Evolutionary conservation across 2,113 vertebrate genomes (phyloP).

Genomic region (Megaleporinus macrocephalus): DNA sequence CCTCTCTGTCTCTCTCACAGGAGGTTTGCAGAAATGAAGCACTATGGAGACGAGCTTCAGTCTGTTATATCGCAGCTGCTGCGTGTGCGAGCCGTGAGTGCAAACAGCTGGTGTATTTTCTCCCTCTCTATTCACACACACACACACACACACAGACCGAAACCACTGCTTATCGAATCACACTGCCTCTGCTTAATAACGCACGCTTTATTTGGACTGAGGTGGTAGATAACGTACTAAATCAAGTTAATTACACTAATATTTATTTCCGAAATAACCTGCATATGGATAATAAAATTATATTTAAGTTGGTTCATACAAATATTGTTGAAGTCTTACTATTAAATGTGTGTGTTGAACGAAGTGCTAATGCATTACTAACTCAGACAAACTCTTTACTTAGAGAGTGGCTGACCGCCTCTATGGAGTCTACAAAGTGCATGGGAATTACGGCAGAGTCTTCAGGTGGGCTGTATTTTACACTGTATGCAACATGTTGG

Average conservation of each 20-base stretch:
- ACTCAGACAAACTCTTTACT: slow-evolving; percentile 51
- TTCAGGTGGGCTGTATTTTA: slow-evolving; percentile 83
- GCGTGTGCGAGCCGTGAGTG: slow-evolving; percentile 88
- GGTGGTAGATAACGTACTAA: background rate
- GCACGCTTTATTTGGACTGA: background rate
- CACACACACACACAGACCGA: slow-evolving; percentile 24
- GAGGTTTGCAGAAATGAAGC: slow-evolving; percentile 86
- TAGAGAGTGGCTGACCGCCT: slow-evolving; percentile 94
- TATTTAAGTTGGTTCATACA: background rate
- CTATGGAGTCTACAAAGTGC: slow-evolving; percentile 96
- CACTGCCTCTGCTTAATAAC: background rate
- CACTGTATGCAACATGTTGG: background rate
- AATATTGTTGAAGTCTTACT: background rate
- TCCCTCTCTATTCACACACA: slow-evolving; percentile 54
- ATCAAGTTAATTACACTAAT: background rate
- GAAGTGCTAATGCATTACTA: background rate
- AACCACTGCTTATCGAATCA: background rate
- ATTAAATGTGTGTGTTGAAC: background rate
- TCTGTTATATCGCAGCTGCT: slow-evolving; percentile 87
- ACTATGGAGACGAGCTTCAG: slow-evolving; percentile 88
- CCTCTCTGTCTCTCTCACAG: slow-evolving; percentile 58
- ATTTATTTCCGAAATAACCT: background rate
- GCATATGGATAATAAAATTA: background rate
- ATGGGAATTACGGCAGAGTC: slow-evolving; percentile 96
- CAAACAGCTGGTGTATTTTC: slow-evolving; percentile 40